These are phyloP conservation scores for Perca flavescens DNA, from an alignment of 2,113 vertebrate species.

Conservation along the genomic window DNA sequence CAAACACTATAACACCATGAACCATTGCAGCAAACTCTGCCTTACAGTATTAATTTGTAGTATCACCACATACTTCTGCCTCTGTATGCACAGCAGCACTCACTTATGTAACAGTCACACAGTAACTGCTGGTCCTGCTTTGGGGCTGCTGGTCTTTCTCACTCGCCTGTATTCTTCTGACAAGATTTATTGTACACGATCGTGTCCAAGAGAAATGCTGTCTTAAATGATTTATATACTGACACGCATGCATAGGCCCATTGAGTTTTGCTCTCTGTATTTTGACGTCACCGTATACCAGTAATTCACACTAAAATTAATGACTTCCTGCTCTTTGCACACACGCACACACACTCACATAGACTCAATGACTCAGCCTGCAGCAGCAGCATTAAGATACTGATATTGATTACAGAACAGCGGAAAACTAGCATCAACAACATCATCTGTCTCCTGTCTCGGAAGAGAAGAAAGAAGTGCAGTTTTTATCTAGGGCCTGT, in stretches of 20 bases:
- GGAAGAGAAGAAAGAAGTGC: slow-evolving; percentile 12
- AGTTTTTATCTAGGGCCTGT: slow-evolving; percentile 27
- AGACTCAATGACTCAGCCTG: slow-evolving; percentile 41
- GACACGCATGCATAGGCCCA: not conserved
- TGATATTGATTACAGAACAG: slow-evolving; percentile 63
- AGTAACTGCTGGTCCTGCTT: not conserved
- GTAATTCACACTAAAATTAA: slow-evolving; percentile 46
- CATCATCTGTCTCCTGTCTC: slow-evolving; percentile 23
- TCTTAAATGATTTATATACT: slow-evolving; percentile 16
- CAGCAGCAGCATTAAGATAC: slow-evolving; percentile 23
- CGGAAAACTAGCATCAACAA: slow-evolving; percentile 33
- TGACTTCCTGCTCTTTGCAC: slow-evolving; percentile 38
- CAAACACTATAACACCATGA: not conserved
- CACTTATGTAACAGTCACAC: slow-evolving; percentile 40
- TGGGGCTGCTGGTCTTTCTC: not conserved
- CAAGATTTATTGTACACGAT: not conserved
- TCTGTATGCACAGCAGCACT: slow-evolving; percentile 32
- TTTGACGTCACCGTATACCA: slow-evolving; percentile 43
- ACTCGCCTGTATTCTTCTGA: not conserved
- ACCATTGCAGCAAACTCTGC: not conserved
- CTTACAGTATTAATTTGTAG: not conserved
- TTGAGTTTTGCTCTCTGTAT: slow-evolving; percentile 9
- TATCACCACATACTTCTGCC: not conserved
- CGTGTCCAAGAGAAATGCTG: not conserved
- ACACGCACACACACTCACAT: not conserved